A percentile compares a stretch with the other conserved stretches of the same genome.
These are phyloP conservation scores for Adoxophyes honmai DNA, from an alignment of 1,140 invertebrate genomes.

Conservation along the genomic window DNA sequence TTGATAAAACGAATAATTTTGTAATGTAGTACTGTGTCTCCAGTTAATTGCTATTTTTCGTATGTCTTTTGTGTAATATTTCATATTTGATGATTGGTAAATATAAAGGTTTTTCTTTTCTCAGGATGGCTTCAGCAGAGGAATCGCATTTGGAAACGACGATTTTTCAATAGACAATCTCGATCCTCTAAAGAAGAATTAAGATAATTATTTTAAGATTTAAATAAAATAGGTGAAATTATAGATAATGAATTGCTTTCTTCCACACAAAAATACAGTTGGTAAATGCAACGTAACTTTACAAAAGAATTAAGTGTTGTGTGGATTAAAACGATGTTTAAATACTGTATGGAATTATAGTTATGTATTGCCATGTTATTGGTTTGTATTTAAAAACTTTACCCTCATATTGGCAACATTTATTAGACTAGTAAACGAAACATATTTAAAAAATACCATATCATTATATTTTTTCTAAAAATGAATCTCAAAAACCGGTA, in stretches of 20 bases:
- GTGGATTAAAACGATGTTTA: constrained; percentile 44
- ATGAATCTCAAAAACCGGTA: constrained; percentile 46
- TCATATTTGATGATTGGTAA: constrained; percentile 17
- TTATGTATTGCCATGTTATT: constrained; percentile 66
- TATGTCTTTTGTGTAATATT: not conserved
- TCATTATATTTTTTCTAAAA: constrained; percentile 17
- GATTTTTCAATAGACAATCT: constrained; percentile 90
- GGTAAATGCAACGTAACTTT: constrained; percentile 50
- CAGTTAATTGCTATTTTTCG: not conserved
- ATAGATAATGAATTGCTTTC: constrained; percentile 46
- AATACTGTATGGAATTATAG: constrained; percentile 22
- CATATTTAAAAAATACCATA: constrained; percentile 28
- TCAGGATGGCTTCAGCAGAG: constrained; percentile 90
- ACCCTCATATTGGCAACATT: constrained; percentile 18
- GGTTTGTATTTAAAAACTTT: constrained; percentile 38
- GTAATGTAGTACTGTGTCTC: too few relatives aligned
- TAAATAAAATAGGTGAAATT: constrained; percentile 52
- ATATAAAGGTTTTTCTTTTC: constrained; percentile 64
- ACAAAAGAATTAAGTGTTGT: constrained; percentile 34
- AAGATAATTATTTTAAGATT: constrained; percentile 37
- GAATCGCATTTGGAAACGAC: constrained; percentile 87
- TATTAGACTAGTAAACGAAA: constrained; percentile 48
- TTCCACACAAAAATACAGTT: constrained; percentile 49
- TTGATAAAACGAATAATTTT: too few relatives aligned
- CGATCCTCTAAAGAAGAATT: constrained; percentile 83